Base-by-base conservation (phyloP, 2,113 vertebrate genomes). In the Indicator indicator region DNA sequence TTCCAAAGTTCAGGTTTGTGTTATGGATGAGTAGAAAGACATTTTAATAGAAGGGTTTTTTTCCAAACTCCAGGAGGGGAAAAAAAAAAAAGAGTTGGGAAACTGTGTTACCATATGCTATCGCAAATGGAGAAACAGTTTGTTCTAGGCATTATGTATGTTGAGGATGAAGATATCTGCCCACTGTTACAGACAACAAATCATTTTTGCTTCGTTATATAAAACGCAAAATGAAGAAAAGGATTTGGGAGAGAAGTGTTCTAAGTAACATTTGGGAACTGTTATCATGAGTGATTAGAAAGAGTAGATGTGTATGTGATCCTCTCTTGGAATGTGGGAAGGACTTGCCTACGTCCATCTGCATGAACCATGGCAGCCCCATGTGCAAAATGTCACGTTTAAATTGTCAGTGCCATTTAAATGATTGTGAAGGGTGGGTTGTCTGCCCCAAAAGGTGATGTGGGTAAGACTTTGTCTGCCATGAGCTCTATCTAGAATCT, bases 61-160 rank as follows among this genome's bases (percentile, higher is more conserved):
- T 40, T 83, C 71, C 89, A 87, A 90, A 62, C 58, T 83, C 12
- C 15, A 13, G 36, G 27, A 9, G 10, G 0, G 14, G 27, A 20
- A 8, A n/a, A 16, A 42, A 75, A 42, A 52, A 67, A 36, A 83
- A 19, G n/a, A 56, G 50, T 75, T 92, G 95, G 80, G 92, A 88
- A 94, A 94, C 75, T 75, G 24, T 88, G 69, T 95, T 93, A 65
- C 91, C 96, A 95, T 96, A 96, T 96, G 95, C 54, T 89, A 19
- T 93, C 72, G 87, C 95, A 97, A 95, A 97, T 94, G 94, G 93
- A 94, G 88, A 95, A 96, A 94, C 94, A 95, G 93, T 95, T 94
- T 96, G 91, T 96, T 95, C 93, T 88, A 92, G 0, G 88, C 79
- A 62, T 96, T 96, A 93, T 93, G 91, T 93, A 86, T 83, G 76